Evolutionary conservation across 2,888 invertebrate species (phyloP).

Genomic region (Vannuccia rotundouncinata): DNA sequence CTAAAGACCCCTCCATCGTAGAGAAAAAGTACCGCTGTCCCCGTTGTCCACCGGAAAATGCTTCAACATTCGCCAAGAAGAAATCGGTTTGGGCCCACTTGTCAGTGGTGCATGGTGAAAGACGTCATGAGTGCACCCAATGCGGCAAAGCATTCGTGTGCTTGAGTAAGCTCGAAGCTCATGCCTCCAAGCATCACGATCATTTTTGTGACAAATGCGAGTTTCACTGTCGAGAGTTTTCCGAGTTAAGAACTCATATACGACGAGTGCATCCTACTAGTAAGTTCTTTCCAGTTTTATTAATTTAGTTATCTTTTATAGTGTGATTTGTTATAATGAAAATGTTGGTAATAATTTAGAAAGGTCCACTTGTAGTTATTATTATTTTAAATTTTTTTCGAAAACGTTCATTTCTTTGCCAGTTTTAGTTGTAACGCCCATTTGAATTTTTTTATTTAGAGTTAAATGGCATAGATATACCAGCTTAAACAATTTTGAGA

Average conservation of each 20-base stretch:
- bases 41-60: not conserved
- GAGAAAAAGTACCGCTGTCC: not conserved
- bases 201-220: not conserved
- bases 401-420: too few species aligned
- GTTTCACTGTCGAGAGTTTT: not conserved
- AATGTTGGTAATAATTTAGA: too few species aligned
- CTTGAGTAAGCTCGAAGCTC: not conserved
- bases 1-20: not conserved
- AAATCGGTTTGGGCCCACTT: not conserved
- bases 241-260: not conserved
- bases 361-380: too few species aligned
- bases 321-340: too few species aligned
- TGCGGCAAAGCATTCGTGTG: not conserved
- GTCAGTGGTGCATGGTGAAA: not conserved
- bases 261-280: not conserved
- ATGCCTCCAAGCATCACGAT: not conserved
- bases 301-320: too few species aligned
- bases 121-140: not conserved
- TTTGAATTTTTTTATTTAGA: too few species aligned
- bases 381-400: too few species aligned
- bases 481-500: too few species aligned
- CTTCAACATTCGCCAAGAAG: not conserved
- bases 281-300: too few species aligned
- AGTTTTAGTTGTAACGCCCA: too few species aligned
- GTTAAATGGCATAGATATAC: too few species aligned